A percentile compares a stretch with the other conserved stretches of the same genome.
Conservation (phyloP, 2,797 vertebrate genomes). For the Macropus fuliginosus region DNA sequence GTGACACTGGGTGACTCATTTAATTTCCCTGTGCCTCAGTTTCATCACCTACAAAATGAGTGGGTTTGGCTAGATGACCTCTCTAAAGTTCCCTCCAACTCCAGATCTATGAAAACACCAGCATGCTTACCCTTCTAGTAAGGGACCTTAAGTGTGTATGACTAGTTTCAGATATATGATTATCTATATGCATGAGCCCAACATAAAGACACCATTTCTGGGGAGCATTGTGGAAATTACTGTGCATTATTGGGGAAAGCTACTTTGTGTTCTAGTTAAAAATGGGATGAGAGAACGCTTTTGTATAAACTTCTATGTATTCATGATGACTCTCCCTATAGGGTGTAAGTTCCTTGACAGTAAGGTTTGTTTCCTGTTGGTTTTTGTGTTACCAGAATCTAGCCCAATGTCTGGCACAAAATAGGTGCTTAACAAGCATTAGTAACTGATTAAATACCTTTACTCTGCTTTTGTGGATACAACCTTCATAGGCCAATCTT, state of each 20-base stretch:
- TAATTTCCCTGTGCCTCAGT: neutral
- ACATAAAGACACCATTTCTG: neutral
- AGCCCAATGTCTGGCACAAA: neutral
- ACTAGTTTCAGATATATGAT: neutral
- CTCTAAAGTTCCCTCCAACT: neutral
- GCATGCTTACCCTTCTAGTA: neutral
- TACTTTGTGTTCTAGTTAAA: neutral
- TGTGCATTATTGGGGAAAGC: neutral
- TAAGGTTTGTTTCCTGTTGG: neutral
- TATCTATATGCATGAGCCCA: rapidly evolving
- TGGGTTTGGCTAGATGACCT: neutral
- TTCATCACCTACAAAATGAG: neutral
- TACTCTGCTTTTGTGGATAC: neutral
- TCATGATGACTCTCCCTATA: neutral
- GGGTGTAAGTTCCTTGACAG: neutral
- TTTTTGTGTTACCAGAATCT: neutral
- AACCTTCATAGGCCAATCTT: neutral
- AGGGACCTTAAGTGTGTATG: neutral
- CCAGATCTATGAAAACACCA: neutral
- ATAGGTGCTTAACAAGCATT: neutral
- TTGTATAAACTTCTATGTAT: neutral
- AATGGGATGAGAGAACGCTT: neutral
- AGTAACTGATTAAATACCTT: neutral
- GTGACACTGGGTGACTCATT: neutral
- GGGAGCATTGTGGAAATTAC: neutral